These are phyloP conservation scores for Brachionus manjavacas DNA, from an alignment of 1,140 invertebrate genomes.

Conservation along the genomic window DNA sequence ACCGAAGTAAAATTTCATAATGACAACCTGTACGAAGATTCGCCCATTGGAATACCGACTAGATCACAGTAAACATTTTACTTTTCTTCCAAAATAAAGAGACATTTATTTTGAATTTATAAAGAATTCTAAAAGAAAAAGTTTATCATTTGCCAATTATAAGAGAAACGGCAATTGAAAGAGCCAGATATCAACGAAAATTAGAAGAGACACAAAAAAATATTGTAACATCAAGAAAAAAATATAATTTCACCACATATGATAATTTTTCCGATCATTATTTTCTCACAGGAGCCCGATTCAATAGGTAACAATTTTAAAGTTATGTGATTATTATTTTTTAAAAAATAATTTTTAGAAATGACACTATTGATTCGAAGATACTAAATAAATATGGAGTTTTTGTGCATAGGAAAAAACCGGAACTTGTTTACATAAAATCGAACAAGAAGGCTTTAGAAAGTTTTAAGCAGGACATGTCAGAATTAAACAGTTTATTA, in stretches of 20 bases:
- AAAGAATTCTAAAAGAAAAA: conserved; percentile 38
- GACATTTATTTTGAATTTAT: not conserved
- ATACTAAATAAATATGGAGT: conserved; percentile 38
- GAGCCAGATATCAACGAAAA: conserved; percentile 21
- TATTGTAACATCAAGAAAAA: not conserved
- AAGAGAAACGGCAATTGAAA: not conserved
- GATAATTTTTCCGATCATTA: conserved; percentile 32
- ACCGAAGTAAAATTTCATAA: conserved; percentile 37
- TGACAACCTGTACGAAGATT: conserved; percentile 28
- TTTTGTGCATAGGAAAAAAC: conserved; percentile 36
- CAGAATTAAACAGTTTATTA: not conserved
- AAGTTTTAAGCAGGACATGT: conserved; percentile 32
- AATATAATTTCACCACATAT: conserved; percentile 40
- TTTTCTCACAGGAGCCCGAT: conserved; percentile 34
- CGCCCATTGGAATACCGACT: not conserved
- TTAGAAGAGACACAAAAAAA: conserved; percentile 23
- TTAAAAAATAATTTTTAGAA: not conserved
- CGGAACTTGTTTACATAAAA: conserved; percentile 27
- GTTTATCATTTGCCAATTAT: conserved; percentile 32
- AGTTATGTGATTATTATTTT: not conserved
- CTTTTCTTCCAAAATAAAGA: not conserved
- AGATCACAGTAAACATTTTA: conserved; percentile 14
- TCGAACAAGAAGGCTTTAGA: conserved; percentile 23
- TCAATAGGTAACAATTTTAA: not conserved
- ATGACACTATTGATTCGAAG: conserved; percentile 39